phyloP scores from a whole-genome alignment of 2,113 vertebrate genomes.

The Calonectris borealis region DNA sequence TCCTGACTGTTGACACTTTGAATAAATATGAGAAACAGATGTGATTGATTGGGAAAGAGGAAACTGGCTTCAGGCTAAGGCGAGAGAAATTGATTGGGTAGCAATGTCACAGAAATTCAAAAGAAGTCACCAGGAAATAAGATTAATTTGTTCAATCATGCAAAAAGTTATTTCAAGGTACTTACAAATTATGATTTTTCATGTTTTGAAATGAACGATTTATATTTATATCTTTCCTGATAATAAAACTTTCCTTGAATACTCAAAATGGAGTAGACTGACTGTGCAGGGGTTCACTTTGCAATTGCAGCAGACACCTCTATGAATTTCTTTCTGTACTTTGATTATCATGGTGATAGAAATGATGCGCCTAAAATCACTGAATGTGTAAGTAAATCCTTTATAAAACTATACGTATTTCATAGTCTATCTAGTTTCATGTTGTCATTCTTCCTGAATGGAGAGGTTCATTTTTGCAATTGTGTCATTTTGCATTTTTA shows the following conservation, averaged over 20 bases:
- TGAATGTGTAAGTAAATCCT: neutral
- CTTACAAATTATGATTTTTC: neutral
- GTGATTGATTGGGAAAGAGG: neutral
- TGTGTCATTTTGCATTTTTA: neutral
- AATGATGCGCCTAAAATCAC: neutral
- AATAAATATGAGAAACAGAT: slow-evolving; percentile 22
- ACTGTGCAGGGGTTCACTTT: neutral
- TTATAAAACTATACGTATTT: neutral
- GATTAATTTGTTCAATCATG: neutral
- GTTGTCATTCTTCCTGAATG: neutral
- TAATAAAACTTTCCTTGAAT: neutral
- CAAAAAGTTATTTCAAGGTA: neutral
- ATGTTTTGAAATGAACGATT: neutral
- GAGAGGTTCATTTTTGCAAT: neutral
- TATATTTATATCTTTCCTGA: neutral
- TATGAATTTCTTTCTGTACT: neutral
- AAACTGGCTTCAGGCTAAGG: neutral
- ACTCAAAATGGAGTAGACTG: neutral
- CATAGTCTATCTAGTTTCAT: neutral
- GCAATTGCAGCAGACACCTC: neutral
- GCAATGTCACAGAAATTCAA: neutral
- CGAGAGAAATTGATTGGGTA: neutral
- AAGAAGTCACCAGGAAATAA: neutral
- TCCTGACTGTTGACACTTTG: slow-evolving; percentile 34
- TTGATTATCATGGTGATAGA: neutral